Evolutionary conservation across 2,888 invertebrate genomes (phyloP).

Genomic region (Ophion ellenae): DNA sequence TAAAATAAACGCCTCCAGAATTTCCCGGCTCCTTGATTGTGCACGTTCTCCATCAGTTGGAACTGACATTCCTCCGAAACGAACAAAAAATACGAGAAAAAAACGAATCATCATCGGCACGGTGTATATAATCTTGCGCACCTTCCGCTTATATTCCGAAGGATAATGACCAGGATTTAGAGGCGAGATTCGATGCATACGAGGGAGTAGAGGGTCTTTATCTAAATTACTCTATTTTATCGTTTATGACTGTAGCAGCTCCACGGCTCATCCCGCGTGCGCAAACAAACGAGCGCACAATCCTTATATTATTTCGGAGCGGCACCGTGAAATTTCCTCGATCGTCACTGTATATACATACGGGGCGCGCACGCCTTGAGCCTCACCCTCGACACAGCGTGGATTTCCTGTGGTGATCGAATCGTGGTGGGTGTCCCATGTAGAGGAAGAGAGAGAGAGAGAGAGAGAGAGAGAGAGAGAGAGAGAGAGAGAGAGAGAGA

Average conservation of each 20-base stretch:
- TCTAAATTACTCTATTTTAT: slow-evolving; percentile 77
- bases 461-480: background rate
- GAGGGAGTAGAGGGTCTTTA: slow-evolving; percentile 67
- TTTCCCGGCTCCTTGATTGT: background rate
- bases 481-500: background rate
- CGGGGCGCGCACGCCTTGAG: slow-evolving; percentile 31
- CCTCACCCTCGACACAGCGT: slow-evolving; percentile 36
- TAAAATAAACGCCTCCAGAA: too few relatives aligned
- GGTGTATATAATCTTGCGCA: background rate
- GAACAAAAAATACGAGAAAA: slow-evolving; percentile 6
- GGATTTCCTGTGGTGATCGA: slow-evolving; percentile 71
- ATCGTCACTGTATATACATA: slow-evolving; percentile 28
- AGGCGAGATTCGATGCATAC: background rate
- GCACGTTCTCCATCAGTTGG: too few relatives aligned
- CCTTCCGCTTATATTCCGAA: background rate
- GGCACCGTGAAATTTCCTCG: slow-evolving; percentile 57
- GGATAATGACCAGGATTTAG: background rate
- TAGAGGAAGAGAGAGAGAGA: slow-evolving; percentile 1
- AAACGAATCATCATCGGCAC: background rate
- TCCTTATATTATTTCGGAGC: slow-evolving; percentile 35
- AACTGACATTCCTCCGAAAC: background rate
- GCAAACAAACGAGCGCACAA: background rate
- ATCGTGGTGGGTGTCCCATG: slow-evolving; percentile 76
- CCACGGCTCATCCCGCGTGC: background rate
- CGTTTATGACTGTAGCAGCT: slow-evolving; percentile 41